phyloP scores from a whole-genome alignment of 2,888 invertebrate species.

The Caenorhabditis afra region DNA sequence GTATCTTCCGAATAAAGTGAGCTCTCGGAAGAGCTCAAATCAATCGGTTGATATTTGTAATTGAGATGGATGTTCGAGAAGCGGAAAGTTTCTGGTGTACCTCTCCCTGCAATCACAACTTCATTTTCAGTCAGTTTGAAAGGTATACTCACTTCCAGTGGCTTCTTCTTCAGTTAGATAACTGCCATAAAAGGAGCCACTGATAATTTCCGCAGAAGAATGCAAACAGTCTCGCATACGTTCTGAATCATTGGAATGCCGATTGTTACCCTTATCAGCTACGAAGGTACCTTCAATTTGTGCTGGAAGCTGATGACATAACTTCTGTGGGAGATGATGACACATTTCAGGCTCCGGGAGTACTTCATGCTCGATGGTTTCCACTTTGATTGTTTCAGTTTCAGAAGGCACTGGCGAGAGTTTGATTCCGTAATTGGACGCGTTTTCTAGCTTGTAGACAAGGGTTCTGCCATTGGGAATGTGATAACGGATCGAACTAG shows the following conservation, averaged over 20 bases:
- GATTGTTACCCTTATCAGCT: background rate
- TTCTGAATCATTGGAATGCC: slow-evolving; percentile 9
- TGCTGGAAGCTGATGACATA: slow-evolving; percentile 11
- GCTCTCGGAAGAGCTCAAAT: no score
- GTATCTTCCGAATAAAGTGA: slow-evolving; percentile 7
- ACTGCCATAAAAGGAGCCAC: background rate
- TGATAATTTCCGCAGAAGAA: slow-evolving; percentile 16
- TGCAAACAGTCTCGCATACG: slow-evolving; percentile 21
- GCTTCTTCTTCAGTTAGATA: background rate
- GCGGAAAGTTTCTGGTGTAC: no score
- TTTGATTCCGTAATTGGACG: slow-evolving; percentile 38
- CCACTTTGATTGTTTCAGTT: slow-evolving; percentile 23
- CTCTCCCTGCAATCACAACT: no score
- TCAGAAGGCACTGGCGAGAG: slow-evolving; percentile 23
- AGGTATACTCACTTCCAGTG: background rate
- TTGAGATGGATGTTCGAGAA: no score
- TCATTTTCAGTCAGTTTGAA: no score
- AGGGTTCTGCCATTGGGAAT: slow-evolving; percentile 24
- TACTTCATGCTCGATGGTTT: slow-evolving; percentile 29
- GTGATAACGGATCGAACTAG: slow-evolving; percentile 36
- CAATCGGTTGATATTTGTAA: no score
- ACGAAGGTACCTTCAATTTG: slow-evolving; percentile 19
- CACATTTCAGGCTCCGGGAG: slow-evolving; percentile 4
- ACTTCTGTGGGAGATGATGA: background rate
- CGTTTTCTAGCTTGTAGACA: slow-evolving; percentile 24